Base-by-base conservation (phyloP, 2,797 vertebrate species). In the Adrianichthys oophorus region DNA sequence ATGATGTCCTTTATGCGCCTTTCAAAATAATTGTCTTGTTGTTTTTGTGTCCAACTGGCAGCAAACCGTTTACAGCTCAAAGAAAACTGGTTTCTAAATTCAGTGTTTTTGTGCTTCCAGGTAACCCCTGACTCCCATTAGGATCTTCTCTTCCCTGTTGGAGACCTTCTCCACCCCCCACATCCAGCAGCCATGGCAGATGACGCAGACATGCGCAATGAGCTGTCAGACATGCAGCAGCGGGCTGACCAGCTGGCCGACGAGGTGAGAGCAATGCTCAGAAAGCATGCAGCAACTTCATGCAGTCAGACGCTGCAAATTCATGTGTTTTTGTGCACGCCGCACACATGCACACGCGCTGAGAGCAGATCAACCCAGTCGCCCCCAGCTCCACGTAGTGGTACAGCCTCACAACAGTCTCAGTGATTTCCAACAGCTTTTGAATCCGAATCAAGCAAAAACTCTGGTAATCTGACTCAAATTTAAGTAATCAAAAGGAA, bases 201-300 rank as follows among this genome's bases (percentile, higher is more conserved):
- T 63, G 98, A 99, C 0, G 92, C 95, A 0, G 97, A 99, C 76
- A 99, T 99, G 98, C 97, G 98, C 93, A 99, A 97, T 93, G 98
- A 99, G 92, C 89, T 99, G 90, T 96, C 98, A 78, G 96, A 98
- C 85, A 99, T 99, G 98, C 98, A 99, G 92, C 92, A 98, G 70
- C 94, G 95, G 41, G 98, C 97, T 0, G 98, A 99, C 92, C 98
- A 99, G 93, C 91, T 99, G 69, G 96, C 94, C 0, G 98, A 99
- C 82, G 98, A 99, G 94, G 98, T 99, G 81, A 95, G 91, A 66
- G 41, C 29, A 7, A 40, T 37, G 15, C 4, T 12, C 32, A 37
- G 32, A 13, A 37, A 4, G 32, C 32, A 13, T 12, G 32, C 32
- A 37, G 6, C 10, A 10, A 4, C 26, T 54, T 17, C 7, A 37